Conservation (phyloP, 2,113 vertebrate genomes). For the Ailurus styani region DNA sequence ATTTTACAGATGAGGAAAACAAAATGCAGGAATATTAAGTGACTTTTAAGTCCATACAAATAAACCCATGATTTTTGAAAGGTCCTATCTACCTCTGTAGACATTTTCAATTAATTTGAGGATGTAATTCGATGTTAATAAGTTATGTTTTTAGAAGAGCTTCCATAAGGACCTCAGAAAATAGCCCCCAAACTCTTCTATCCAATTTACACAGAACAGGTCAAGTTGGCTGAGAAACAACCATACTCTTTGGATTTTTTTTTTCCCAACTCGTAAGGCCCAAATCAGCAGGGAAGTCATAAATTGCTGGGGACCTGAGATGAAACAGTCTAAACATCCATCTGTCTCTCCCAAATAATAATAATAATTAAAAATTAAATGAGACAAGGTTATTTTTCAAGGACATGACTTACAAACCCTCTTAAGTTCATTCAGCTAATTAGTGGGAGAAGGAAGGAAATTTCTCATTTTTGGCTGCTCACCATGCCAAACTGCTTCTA, state of each 20-base stretch:
- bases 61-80: not conserved
- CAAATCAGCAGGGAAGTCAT: not conserved
- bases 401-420: not conserved
- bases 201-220: not conserved
- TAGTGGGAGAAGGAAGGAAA: not conserved
- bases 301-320: not conserved
- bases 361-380: conserved; percentile 10
- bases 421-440: not conserved
- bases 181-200: not conserved
- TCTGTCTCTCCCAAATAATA: not conserved
- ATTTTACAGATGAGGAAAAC: not conserved
- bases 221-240: not conserved
- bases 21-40: not conserved
- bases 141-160: not conserved
- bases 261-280: not conserved
- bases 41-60: not conserved
- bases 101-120: not conserved
- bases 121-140: not conserved
- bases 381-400: not conserved
- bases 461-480: not conserved
- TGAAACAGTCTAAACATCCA: not conserved
- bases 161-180: not conserved
- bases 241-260: not conserved
- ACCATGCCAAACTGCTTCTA: not conserved
- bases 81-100: not conserved